These are phyloP conservation scores for Siderastrea siderea DNA, from an alignment of 92 coral and sea anemone genomes.

Conservation along the genomic window DNA sequence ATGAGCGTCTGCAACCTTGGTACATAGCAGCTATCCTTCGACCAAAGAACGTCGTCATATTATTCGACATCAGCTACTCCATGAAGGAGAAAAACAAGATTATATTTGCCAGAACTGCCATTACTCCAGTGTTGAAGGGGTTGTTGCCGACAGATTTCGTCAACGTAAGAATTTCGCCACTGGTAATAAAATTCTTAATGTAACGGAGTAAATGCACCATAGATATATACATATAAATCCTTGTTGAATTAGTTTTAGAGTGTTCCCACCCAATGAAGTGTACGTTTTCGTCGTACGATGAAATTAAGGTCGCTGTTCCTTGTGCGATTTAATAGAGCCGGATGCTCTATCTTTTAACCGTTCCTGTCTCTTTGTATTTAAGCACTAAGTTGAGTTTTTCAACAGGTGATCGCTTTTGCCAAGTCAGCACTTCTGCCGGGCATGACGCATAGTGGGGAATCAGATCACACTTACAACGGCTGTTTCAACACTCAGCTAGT, in stretches of 20 bases:
- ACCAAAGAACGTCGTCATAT: slow-evolving; percentile 82
- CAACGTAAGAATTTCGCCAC: slow-evolving; percentile 56
- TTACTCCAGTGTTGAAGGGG: slow-evolving; percentile 78
- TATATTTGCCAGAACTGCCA: slow-evolving; percentile 80
- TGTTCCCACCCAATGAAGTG: too few species aligned
- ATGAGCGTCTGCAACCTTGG: slow-evolving; percentile 89
- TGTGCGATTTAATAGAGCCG: too few species aligned
- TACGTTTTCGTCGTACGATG: too few species aligned
- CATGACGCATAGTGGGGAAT: slow-evolving; percentile 83
- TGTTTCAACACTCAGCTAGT: slow-evolving; percentile 87
- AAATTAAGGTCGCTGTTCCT: too few species aligned
- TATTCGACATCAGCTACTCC: slow-evolving; percentile 88
- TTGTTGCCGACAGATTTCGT: slow-evolving; percentile 82
- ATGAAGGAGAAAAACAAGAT: slow-evolving; percentile 87
- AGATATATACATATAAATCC: background rate
- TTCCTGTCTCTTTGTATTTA: too few species aligned
- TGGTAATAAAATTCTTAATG: too few species aligned
- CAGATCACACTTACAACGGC: slow-evolving; percentile 88
- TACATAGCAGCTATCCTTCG: slow-evolving; percentile 84
- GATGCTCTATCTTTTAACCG: too few species aligned
- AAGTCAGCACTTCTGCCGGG: slow-evolving; percentile 87
- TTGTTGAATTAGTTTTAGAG: background rate
- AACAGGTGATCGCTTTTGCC: slow-evolving; percentile 88
- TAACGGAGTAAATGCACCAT: background rate
- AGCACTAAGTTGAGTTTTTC: background rate